A percentile compares a stretch with the other conserved stretches of the same genome.
phyloP scores from a whole-genome alignment of 2,797 vertebrate genomes.

The Dendrocincla fuliginosa region DNA sequence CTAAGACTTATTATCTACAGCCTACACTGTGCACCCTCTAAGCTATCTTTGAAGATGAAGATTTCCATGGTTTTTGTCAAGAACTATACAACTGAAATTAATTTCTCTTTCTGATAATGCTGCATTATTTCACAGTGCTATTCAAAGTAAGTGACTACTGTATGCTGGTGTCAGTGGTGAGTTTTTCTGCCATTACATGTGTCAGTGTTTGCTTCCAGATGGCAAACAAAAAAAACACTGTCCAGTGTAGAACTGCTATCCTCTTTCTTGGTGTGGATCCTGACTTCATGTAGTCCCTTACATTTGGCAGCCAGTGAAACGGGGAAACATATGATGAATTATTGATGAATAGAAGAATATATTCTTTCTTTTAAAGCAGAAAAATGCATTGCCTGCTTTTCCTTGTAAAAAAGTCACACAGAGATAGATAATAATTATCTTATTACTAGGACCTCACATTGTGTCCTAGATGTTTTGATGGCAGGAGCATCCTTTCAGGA shows the following conservation, averaged over 20 bases:
- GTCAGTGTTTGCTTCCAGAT: background rate
- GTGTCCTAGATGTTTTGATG: background rate
- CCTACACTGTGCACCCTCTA: too few relatives aligned
- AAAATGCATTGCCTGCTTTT: background rate
- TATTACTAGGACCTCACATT: background rate
- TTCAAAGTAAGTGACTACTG: background rate
- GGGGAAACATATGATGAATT: background rate
- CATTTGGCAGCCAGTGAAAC: background rate
- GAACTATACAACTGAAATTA: background rate
- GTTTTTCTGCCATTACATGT: background rate
- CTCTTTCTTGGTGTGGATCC: background rate
- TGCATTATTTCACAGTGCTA: background rate
- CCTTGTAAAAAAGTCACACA: background rate
- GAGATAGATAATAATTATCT: background rate
- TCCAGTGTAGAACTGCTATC: background rate
- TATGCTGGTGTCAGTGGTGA: fast-evolving
- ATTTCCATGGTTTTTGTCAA: background rate
- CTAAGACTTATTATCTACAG: background rate
- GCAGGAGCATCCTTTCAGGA: background rate
- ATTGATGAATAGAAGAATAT: background rate
- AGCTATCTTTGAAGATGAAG: background rate
- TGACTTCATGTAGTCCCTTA: background rate
- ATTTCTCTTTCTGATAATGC: background rate
- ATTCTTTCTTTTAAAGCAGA: background rate
- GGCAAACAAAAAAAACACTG: background rate